Percentiles rank a stretch among this genome's conserved stretches.
Conservation (phyloP, 2,113 vertebrate genomes). For the Trematocara nigrifrons region DNA sequence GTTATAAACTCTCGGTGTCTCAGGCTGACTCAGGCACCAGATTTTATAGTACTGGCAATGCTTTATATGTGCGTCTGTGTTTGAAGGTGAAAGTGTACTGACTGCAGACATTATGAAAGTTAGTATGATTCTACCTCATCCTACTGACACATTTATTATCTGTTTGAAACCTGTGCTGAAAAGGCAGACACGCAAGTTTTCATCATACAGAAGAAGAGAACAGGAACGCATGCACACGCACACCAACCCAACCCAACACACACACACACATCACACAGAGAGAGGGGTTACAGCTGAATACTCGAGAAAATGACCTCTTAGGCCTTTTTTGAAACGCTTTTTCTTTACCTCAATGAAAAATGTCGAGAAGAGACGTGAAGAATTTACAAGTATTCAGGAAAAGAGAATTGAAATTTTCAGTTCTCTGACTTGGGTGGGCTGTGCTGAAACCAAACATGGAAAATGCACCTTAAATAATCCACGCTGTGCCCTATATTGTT, state of each 20-base stretch:
- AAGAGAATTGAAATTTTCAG: neutral
- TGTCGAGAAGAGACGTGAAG: neutral
- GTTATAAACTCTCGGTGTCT: conserved; percentile 26
- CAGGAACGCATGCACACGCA: neutral
- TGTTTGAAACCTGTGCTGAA: conserved; percentile 2
- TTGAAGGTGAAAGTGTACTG: neutral
- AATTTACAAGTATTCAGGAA: neutral
- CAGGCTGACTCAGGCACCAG: conserved; percentile 15
- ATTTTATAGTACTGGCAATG: conserved; percentile 23
- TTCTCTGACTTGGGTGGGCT: neutral
- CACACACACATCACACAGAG: neutral
- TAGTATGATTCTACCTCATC: neutral
- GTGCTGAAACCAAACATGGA: neutral
- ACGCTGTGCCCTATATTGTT: neutral
- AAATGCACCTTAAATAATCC: neutral
- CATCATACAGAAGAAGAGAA: neutral
- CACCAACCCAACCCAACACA: neutral
- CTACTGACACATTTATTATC: conserved; percentile 37
- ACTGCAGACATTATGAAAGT: conserved; percentile 10
- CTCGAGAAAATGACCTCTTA: neutral
- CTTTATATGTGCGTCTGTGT: neutral
- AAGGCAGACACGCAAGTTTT: neutral
- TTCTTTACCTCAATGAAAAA: neutral
- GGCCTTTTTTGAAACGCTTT: neutral
- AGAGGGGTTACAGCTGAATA: neutral